Evolutionary conservation across 2,113 vertebrate genomes (phyloP).

Genomic region (Emydocephalus ijimae): DNA sequence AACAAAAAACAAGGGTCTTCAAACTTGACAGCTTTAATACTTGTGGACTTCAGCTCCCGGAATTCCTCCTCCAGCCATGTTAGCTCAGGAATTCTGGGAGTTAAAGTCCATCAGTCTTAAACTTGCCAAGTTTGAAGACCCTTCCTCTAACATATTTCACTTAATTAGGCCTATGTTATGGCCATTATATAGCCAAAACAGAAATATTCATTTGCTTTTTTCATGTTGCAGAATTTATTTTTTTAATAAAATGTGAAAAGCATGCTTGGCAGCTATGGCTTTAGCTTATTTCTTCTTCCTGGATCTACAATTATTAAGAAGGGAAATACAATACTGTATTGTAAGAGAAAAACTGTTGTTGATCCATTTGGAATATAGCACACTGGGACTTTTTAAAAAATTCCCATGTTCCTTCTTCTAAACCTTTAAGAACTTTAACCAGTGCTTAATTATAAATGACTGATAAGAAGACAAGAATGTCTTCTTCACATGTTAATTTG

Average conservation of each 20-base stretch:
- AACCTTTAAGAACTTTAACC: background rate
- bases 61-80: too few relatives aligned
- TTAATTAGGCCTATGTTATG: background rate
- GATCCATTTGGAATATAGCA: background rate
- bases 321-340: background rate
- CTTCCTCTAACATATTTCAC: background rate
- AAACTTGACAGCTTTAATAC: too few relatives aligned
- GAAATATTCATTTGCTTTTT: background rate
- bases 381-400: background rate
- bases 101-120: too few relatives aligned
- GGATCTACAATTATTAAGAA: background rate
- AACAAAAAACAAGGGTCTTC: too few relatives aligned
- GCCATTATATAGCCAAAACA: background rate
- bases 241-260: background rate
- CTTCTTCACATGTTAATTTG: background rate
- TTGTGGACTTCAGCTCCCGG: too few relatives aligned
- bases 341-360: background rate
- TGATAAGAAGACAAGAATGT: background rate
- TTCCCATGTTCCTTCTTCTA: background rate
- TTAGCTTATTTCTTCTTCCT: background rate
- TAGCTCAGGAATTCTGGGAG: too few relatives aligned
- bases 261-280: background rate
- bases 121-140: too few relatives aligned
- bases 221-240: background rate
- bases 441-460: background rate